Evolutionary conservation across 2,797 vertebrate genomes (phyloP).

Genomic region (Neomorphus geoffroyi): DNA sequence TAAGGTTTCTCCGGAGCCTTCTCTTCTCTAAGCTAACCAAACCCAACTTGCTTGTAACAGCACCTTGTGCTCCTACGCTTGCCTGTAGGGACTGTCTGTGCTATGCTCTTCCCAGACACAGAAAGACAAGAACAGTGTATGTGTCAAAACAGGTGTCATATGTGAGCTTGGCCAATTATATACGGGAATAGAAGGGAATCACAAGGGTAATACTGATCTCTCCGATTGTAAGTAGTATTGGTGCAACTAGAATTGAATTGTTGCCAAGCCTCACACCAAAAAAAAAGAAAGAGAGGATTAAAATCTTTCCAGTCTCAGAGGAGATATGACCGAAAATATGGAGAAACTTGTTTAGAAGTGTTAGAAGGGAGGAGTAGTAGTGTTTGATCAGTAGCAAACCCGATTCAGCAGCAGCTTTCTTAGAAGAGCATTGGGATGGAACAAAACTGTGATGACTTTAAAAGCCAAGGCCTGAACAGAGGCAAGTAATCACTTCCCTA

Average conservation of each 20-base stretch:
- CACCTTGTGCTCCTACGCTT: fast-evolving
- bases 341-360: background rate
- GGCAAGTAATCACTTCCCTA: background rate
- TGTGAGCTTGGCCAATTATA: background rate
- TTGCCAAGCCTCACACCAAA: background rate
- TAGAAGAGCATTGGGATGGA: background rate
- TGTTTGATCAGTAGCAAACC: background rate
- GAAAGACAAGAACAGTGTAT: background rate
- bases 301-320: background rate
- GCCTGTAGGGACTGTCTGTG: background rate
- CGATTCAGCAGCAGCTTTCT: background rate
- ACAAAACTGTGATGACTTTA: background rate
- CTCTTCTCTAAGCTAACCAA: too few relatives aligned
- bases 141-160: background rate
- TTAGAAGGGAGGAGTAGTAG: background rate
- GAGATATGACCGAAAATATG: background rate
- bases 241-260: background rate
- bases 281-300: background rate
- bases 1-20: too few relatives aligned
- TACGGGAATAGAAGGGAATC: background rate
- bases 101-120: background rate
- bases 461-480: background rate
- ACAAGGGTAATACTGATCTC: background rate
- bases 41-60: background rate
- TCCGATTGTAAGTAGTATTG: background rate